Conservation (phyloP, 2,888 invertebrate species). For the Prenolepis imparis region DNA sequence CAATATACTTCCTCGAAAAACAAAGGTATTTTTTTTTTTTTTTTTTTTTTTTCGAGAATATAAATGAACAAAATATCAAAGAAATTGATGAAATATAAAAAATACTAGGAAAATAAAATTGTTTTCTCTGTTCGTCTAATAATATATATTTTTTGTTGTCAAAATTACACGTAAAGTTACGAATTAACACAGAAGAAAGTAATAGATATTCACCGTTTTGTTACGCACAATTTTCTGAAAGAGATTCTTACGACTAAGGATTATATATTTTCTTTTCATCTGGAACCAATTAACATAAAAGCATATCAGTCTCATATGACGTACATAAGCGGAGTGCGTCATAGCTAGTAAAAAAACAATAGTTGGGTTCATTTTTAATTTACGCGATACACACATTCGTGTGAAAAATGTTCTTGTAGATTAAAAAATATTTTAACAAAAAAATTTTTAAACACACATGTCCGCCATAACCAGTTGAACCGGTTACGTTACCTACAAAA, state of each 20-base stretch:
- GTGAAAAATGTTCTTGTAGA: conserved; percentile 19
- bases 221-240: not conserved
- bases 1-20: not conserved
- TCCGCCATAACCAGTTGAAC: not conserved
- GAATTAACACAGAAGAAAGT: not conserved
- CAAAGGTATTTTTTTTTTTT: conserved; percentile 14
- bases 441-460: not conserved
- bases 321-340: conserved; percentile 1
- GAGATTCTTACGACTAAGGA: not conserved
- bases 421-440: conserved; percentile 17
- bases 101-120: not conserved
- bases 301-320: not conserved
- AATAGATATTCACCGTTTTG: not conserved
- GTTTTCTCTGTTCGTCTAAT: not conserved
- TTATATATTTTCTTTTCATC: conserved; percentile 4
- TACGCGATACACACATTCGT: not conserved
- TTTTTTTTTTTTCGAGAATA: not conserved
- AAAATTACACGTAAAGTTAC: not conserved
- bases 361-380: conserved; percentile 23
- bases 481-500: not conserved
- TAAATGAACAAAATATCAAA: not conserved
- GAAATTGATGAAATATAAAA: not conserved
- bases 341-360: conserved; percentile 41
- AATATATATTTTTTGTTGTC: not conserved
- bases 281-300: conserved; percentile 37